A percentile compares a stretch with the other conserved stretches of the same genome.
Evolutionary conservation across 2,113 vertebrate species (phyloP).

Genomic region (Choloepus hoffmanni): DNA sequence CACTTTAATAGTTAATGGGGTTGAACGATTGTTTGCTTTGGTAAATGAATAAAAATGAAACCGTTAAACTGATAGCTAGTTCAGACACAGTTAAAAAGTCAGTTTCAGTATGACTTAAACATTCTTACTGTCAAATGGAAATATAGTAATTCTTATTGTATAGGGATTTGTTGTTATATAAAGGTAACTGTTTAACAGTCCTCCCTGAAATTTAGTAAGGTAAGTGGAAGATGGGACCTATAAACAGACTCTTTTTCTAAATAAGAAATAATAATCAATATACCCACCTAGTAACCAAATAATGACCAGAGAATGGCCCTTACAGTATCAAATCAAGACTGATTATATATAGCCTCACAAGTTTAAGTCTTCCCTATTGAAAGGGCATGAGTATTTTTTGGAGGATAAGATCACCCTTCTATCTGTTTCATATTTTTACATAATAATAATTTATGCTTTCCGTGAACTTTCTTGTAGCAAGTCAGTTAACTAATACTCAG

Average conservation of each 20-base stretch:
- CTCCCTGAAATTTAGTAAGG: background rate
- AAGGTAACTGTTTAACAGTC: background rate
- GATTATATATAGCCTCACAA: background rate
- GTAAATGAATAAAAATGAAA: background rate
- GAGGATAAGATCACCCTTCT: background rate
- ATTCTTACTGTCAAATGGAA: background rate
- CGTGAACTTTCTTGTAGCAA: background rate
- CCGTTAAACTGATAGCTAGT: background rate
- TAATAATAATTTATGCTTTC: background rate
- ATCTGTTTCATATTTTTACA: background rate
- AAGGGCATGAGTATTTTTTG: background rate
- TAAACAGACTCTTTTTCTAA: background rate
- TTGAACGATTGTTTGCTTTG: background rate
- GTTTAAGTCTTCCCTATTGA: background rate
- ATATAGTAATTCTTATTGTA: background rate
- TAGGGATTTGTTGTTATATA: background rate
- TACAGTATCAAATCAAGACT: background rate
- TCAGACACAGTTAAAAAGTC: background rate
- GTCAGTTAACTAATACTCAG: background rate
- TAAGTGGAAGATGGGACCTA: background rate
- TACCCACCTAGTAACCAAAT: background rate
- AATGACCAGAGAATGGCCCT: background rate
- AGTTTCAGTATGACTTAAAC: background rate
- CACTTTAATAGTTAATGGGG: conserved; percentile 26
- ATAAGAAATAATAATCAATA: background rate